Conservation (phyloP, 2,888 invertebrate genomes). For the Caenorhabditis afra region DNA sequence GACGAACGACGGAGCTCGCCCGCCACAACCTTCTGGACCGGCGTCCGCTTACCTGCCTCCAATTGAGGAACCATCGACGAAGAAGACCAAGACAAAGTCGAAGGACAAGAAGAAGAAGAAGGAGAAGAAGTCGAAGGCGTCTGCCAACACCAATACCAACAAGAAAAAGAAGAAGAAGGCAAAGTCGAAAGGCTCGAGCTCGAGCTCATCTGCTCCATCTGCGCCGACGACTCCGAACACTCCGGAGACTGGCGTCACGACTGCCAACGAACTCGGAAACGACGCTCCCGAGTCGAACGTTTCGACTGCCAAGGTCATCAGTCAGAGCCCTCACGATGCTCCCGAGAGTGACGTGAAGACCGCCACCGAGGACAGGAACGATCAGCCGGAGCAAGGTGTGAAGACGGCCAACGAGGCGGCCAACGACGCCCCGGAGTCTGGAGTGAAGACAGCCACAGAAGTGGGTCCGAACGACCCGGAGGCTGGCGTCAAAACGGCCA, state of each 20-base stretch:
- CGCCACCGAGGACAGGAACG: not conserved
- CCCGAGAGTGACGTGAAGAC: conserved; percentile 1
- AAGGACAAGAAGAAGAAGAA: conserved; percentile 7
- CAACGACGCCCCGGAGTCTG: too few species aligned
- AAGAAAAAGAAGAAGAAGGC: conserved; percentile 3
- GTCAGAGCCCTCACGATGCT: not conserved
- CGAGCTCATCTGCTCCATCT: not conserved
- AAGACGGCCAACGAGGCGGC: not conserved
- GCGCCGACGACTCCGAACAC: not conserved
- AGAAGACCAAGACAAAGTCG: not conserved
- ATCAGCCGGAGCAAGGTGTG: not conserved
- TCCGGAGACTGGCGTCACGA: not conserved
- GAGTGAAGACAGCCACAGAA: not conserved
- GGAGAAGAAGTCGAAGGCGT: not conserved
- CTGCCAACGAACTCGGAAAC: too few species aligned
- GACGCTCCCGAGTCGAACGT: not conserved
- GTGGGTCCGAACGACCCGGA: too few species aligned
- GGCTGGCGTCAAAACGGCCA: too few species aligned
- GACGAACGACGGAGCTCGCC: too few species aligned
- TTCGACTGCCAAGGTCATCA: not conserved
- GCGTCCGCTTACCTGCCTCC: too few species aligned
- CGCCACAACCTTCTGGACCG: too few species aligned
- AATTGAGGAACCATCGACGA: too few species aligned
- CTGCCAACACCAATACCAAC: not conserved
- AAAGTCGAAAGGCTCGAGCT: not conserved